Base-by-base conservation (phyloP, 2,797 vertebrate genomes). In the Dipus sagitta region DNA sequence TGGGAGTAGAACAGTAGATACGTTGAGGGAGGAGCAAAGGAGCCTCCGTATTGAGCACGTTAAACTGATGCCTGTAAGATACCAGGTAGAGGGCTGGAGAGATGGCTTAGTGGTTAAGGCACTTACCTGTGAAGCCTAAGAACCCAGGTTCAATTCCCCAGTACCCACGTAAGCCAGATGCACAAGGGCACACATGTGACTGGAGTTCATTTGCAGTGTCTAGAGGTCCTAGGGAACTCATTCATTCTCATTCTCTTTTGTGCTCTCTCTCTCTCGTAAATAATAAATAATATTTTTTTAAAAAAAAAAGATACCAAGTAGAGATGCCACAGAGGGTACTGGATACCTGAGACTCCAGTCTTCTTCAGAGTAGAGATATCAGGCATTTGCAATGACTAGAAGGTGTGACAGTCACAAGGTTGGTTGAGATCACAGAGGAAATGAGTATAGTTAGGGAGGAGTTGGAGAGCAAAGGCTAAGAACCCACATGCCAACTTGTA, bases 371-470 rank as follows among this genome's bases (percentile, higher is more conserved):
- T 2, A 60, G 24, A 72, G 70, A 62, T 47, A 9, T 11, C 58
- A 14, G 79, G 62, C 54, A 15, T 75, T 52, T 81, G 75, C 70
- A 20, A 21, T 28, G 84, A 70, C 17, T 26, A 65, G 74, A 71
- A 42, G 18, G n/a, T 23, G 2, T 79, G 64, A 82, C 52, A 28
- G 32, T 38, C 34, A 28, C 9, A 12, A 83, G 60, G 34, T 70
- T 24, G 26, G 72, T 15, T 82, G 90, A 83, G 34, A 79, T 88
- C 76, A 76, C 80, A 34, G 80, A 95, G 81, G 70, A 88, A 76
- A 85, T 34, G 71, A 18, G 30, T 8, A 26, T 26, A 76, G 54
- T 54, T 6, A 62, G 23, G 47, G 81, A 94, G 92, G 42, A 82
- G 65, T 74, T 2, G 4, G 65, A 79, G 72, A 92, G 70, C 60